Base-by-base conservation (phyloP, 2,888 invertebrate genomes). In the Cinara cedri region DNA sequence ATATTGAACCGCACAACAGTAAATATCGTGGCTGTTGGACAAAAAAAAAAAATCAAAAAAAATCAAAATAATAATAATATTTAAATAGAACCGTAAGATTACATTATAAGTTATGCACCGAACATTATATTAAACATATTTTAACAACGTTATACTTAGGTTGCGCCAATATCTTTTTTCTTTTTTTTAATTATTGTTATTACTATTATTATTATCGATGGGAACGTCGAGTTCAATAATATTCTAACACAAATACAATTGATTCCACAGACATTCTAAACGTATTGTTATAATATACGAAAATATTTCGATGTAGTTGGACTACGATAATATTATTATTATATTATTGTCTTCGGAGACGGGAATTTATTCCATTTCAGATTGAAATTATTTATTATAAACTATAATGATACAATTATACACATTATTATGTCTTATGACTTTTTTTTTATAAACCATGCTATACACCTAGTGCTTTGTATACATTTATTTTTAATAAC, bases 351-450 rank as follows among this genome's bases (percentile, higher is more conserved):
- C 60, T 65, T n/a, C n/a, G n/a, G n/a, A 65, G 74, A 13, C 54
- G 16, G 44, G 24, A 75, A 65, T 75, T 65, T 75, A 65, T 65
- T 75, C 65, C 65, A 75, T 75, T 75, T 63, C 65, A 75, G 74
- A 65, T 75, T 75, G 54, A 16, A 54, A n/a, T n/a, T 63, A 74
- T 75, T 42, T 65, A 75, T 65, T 74, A 34, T n/a, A n/a, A 34
- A 34, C 6, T 34, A 34, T 34, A 75, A 63, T 65, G 51, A 65
- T 34, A 34, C 3, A 34, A 4, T 4, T 34, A 34, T 34, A 34
- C 6, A 34, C 6, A 34, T 6, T 34, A 34, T 34, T 4, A 6
- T 34, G 6, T 6, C 34, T 34, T 34, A 34, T 34, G n/a, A n/a
- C n/a, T n/a, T n/a, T n/a, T n/a, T n/a, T n/a, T n/a, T n/a, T n/a